Percentiles rank a stretch among this genome's conserved stretches.
These are phyloP conservation scores for Globodera rostochiensis DNA, from an alignment of 1,140 invertebrate species.

Conservation along the genomic window DNA sequence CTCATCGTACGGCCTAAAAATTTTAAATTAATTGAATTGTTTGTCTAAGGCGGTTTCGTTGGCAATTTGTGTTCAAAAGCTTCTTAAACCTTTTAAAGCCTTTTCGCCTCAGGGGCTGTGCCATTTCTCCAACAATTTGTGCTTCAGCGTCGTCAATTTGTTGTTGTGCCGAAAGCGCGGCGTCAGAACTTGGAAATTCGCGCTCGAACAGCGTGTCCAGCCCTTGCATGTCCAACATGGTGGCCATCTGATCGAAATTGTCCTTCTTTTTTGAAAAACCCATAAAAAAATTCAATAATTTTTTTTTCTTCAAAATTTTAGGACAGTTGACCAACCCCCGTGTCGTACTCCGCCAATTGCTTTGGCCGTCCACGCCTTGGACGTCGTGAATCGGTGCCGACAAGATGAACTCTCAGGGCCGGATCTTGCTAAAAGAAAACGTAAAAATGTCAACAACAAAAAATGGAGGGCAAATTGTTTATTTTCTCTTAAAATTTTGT, in stretches of 20 bases:
- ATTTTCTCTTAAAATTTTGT: too few species aligned
- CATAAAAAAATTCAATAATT: neutral
- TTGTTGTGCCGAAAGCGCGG: neutral
- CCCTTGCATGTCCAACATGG: neutral
- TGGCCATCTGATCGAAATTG: neutral
- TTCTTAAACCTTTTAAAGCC: neutral
- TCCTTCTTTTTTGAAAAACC: neutral
- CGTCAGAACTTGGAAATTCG: neutral
- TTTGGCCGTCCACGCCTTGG: neutral
- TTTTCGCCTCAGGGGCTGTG: neutral
- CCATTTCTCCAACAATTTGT: neutral
- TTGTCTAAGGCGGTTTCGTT: neutral
- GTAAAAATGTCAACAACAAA: too few species aligned
- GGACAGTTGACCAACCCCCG: neutral
- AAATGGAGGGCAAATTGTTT: too few species aligned
- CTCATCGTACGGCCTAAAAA: conserved; percentile 16
- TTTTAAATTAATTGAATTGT: neutral
- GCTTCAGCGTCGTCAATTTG: neutral
- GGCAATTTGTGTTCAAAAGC: conserved; percentile 7
- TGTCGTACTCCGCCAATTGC: neutral
- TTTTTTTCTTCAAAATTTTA: too few species aligned
- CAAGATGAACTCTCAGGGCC: neutral
- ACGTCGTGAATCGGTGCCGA: neutral
- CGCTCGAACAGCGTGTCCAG: conserved; percentile 19
- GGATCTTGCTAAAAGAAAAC: neutral